These are phyloP conservation scores for Leptocoma aspasia DNA, from an alignment of 2,113 vertebrate species.

Conservation along the genomic window DNA sequence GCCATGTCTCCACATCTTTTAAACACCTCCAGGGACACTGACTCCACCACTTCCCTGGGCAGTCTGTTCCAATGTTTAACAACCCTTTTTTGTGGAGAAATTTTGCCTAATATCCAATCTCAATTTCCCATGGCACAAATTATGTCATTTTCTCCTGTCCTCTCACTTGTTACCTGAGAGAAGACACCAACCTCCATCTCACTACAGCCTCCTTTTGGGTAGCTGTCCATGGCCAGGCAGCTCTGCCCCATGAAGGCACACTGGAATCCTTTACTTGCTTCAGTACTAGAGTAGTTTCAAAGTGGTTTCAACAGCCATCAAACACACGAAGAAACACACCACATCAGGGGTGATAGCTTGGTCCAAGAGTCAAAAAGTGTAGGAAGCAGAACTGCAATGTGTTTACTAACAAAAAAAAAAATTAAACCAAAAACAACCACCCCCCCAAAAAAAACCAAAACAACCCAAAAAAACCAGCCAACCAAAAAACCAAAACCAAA, in stretches of 20 bases:
- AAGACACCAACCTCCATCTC: background rate
- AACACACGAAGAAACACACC: background rate
- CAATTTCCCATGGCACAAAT: background rate
- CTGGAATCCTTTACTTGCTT: background rate
- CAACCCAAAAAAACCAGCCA: too few relatives aligned
- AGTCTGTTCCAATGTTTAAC: background rate
- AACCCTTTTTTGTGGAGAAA: background rate
- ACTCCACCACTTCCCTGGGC: background rate
- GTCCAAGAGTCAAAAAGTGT: background rate
- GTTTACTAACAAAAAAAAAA: background rate
- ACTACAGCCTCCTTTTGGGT: background rate
- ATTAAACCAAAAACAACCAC: too few relatives aligned
- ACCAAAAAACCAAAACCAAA: too few relatives aligned
- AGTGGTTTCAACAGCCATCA: background rate
- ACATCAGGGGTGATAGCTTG: background rate
- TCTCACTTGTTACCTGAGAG: background rate
- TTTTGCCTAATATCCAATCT: background rate
- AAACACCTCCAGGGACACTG: background rate
- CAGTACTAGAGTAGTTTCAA: background rate
- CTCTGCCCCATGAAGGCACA: background rate
- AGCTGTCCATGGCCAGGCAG: background rate
- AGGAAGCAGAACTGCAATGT: background rate
- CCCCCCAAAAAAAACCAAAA: too few relatives aligned
- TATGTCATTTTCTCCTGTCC: background rate
- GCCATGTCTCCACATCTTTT: accelerated